Evolutionary conservation across 2,113 vertebrate species (phyloP).

Genomic region (Connochaetes taurinus): DNA sequence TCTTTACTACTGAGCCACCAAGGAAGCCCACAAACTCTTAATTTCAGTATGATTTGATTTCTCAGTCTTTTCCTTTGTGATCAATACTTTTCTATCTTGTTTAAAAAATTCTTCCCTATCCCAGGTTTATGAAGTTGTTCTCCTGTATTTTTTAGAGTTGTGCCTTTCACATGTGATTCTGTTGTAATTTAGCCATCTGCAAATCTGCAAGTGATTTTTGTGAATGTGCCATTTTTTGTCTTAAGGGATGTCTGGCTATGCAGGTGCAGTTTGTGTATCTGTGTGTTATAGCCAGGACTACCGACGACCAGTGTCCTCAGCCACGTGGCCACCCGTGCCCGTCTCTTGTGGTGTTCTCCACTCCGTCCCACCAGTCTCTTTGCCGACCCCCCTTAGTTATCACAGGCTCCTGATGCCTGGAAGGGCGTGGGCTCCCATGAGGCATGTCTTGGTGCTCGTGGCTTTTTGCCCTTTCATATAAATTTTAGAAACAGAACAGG

Average conservation of each 20-base stretch:
- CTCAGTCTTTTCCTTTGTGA: neutral
- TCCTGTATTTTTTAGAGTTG: neutral
- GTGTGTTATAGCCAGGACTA: neutral
- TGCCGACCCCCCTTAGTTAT: neutral
- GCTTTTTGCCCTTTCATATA: neutral
- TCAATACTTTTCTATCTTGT: neutral
- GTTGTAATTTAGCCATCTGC: neutral
- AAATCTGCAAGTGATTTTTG: neutral
- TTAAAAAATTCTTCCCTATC: neutral
- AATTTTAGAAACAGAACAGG: neutral
- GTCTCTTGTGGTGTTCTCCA: neutral
- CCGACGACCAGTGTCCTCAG: accelerated
- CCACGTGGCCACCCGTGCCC: neutral
- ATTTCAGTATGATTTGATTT: neutral
- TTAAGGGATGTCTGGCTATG: neutral
- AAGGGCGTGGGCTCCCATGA: neutral
- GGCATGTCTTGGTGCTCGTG: neutral
- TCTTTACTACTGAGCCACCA: neutral
- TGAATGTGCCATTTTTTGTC: neutral
- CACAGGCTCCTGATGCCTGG: neutral
- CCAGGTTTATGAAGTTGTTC: neutral
- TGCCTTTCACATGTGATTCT: neutral
- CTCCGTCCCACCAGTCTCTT: neutral
- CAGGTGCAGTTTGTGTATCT: accelerated
- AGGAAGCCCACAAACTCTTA: neutral